Base-by-base conservation (phyloP, 2,797 vertebrate species). In the Sebastolobus alascanus region DNA sequence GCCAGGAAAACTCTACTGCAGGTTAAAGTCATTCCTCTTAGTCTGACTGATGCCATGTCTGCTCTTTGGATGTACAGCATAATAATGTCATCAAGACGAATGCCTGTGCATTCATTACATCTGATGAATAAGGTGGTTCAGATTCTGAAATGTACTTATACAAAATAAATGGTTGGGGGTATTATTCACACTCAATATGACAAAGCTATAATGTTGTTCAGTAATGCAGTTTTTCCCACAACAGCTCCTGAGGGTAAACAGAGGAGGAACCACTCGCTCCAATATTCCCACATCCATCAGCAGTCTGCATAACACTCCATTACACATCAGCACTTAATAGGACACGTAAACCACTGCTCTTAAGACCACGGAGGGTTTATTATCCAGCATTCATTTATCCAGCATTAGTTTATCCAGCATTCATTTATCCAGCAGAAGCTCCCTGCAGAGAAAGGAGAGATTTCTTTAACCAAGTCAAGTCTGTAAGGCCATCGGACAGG, bases 141-240 rank as follows among this genome's bases (percentile, higher is more conserved):
- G 25, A n/a, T 37, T 72, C 31, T 80, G 79, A 74, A 73, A 80
- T 33, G 55, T 76, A 73, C 69, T 79, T 79, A 61, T 31, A 74
- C 5, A 37, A 65, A 75, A 83, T 73, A 69, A 78, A 83, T 75
- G 79, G 29, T 7, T 1, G 3, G 13, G 69, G 40, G 6, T 63
- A 31, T 73, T 61, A 38, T 66, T 73, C 46, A 46, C 37, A 29
- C 60, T 75, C 69, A 72, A n/a, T 60, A 33, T 80, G 66, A 71
- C 74, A 64, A 60, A 69, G 43, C 64, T 50, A 14, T 65, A 68
- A 65, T 72, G 63, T 56, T 68, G 67, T 69, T 69, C 52, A 63
- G 35, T 59, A n/a, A 50, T 25, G 50, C 33, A 64, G 37, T 4
- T 61, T 75, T 67, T 12, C 35, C 61, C 33, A 29, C 38, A 71